A percentile compares a stretch with the other conserved stretches of the same genome.
Evolutionary conservation across 2,888 invertebrate genomes (phyloP).

Genomic region (Cremastinae sp.): DNA sequence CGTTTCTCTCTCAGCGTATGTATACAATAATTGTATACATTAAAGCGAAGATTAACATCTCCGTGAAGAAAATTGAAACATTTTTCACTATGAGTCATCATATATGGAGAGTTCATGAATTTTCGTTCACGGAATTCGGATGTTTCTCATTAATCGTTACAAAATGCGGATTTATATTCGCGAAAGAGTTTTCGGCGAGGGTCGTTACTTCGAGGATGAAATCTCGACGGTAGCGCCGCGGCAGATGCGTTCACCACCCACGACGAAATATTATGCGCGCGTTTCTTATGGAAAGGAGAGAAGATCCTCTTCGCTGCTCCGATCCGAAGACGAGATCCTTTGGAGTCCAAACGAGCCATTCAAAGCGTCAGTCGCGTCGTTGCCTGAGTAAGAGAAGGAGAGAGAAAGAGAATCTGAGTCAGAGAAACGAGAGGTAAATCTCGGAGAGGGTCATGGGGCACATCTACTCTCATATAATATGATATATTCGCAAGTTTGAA

Average conservation of each 20-base stretch:
- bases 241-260: conserved; percentile 71
- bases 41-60: no score
- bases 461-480: conserved; percentile 69
- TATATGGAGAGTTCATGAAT: no score
- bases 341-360: conserved; percentile 78
- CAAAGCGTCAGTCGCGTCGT: conserved; percentile 69
- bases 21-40: no score
- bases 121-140: no score
- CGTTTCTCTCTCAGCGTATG: conserved; percentile 21
- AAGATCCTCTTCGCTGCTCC: conserved; percentile 43
- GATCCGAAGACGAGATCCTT: conserved; percentile 70
- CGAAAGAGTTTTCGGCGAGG: conserved; percentile 33
- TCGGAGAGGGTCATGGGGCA: conserved; percentile 73
- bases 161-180: not conserved
- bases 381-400: conserved; percentile 27
- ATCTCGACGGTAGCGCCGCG: conserved; percentile 42
- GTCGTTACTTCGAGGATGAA: conserved; percentile 45
- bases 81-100: no score
- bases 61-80: no score
- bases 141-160: no score
- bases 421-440: conserved; percentile 69
- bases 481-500: conserved; percentile 66
- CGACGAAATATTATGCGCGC: conserved; percentile 63
- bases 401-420: conserved; percentile 27
- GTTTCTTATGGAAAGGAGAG: conserved; percentile 29